A percentile compares a stretch with the other conserved stretches of the same genome.
Conservation (phyloP, 2,113 vertebrate species). For the Egretta garzetta region DNA sequence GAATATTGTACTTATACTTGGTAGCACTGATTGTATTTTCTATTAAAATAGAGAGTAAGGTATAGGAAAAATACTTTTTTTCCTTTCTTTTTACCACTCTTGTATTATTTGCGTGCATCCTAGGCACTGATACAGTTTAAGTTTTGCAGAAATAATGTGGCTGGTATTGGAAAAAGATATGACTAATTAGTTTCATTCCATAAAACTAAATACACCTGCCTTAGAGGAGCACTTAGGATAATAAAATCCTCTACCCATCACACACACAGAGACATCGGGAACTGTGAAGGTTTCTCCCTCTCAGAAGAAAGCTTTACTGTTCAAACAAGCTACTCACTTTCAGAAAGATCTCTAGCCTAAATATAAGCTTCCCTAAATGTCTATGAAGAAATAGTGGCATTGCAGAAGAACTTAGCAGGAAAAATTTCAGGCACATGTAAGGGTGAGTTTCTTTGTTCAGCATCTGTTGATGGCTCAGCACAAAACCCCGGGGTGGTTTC, state of each 20-base stretch:
- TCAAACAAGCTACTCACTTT: background rate
- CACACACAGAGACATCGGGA: background rate
- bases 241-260: slow-evolving; percentile 24
- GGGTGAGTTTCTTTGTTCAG: background rate
- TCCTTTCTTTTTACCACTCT: background rate
- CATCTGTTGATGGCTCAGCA: rapidly evolving
- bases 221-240: slow-evolving; percentile 41
- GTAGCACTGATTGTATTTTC: slow-evolving; percentile 61
- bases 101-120: slow-evolving; percentile 9
- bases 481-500: background rate
- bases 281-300: background rate
- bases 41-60: slow-evolving; percentile 53
- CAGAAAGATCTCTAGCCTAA: background rate
- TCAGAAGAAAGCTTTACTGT: background rate
- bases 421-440: background rate
- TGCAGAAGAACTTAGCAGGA: background rate
- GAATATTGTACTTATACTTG: slow-evolving; percentile 48
- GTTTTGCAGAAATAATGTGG: background rate
- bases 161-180: background rate
- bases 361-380: background rate
- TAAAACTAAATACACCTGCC: slow-evolving; percentile 27
- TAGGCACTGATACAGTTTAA: background rate
- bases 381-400: background rate
- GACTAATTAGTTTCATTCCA: slow-evolving; percentile 55
- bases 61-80: slow-evolving; percentile 38